A percentile compares a stretch with the other conserved stretches of the same genome.
phyloP scores from a whole-genome alignment of 2,113 vertebrate genomes.

The Galbula dea region DNA sequence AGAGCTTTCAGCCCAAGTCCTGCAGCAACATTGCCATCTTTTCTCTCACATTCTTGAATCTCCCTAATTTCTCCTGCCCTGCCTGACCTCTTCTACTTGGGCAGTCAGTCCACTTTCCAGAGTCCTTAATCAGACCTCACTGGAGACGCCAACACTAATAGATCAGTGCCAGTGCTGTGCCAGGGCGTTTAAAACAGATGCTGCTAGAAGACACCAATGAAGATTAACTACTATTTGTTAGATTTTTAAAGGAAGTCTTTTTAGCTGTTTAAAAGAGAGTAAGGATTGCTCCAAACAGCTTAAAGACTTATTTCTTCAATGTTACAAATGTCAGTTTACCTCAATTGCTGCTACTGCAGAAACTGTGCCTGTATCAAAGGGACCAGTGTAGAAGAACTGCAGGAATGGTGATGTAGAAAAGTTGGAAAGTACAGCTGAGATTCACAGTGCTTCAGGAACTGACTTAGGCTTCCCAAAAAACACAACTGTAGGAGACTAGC shows the following conservation, averaged over 20 bases:
- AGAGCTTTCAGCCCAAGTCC: neutral
- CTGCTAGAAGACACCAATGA: neutral
- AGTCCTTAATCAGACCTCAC: neutral
- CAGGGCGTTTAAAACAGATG: neutral
- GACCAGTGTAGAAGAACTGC: neutral
- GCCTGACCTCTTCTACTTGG: neutral
- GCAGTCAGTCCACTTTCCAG: neutral
- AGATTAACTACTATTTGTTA: slow-evolving; percentile 23
- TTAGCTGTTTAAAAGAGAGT: neutral
- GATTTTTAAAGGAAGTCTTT: slow-evolving; percentile 19
- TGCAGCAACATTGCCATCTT: neutral
- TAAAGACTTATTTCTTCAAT: neutral
- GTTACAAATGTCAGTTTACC: neutral
- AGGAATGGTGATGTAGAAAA: neutral
- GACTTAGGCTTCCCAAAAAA: neutral
- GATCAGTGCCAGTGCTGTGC: neutral
- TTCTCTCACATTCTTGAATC: neutral
- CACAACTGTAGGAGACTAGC: neutral
- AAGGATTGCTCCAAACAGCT: neutral
- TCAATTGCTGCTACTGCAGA: neutral
- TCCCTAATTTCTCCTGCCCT: neutral
- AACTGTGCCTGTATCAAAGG: neutral
- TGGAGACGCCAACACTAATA: neutral
- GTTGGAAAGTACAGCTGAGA: neutral
- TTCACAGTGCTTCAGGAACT: neutral